Evolutionary conservation across 2,888 invertebrate species (phyloP).

Genomic region (Chrysotoxum bicinctum): DNA sequence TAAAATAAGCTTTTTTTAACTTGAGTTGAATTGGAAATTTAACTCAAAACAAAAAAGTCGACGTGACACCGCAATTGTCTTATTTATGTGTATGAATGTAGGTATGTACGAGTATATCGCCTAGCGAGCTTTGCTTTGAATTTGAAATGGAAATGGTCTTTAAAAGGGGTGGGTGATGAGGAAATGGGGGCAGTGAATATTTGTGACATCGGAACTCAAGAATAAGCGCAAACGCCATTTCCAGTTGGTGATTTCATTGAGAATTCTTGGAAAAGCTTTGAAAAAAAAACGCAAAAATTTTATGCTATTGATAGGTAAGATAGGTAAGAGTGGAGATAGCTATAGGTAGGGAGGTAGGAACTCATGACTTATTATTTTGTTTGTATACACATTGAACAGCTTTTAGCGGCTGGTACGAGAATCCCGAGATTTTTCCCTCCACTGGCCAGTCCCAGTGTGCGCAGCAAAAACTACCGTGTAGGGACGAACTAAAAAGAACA

Average conservation of each 20-base stretch:
- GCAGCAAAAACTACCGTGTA: background rate
- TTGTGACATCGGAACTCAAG: conserved; percentile 67
- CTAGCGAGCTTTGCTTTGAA: background rate
- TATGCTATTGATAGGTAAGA: background rate
- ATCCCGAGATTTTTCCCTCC: background rate
- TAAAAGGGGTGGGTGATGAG: background rate
- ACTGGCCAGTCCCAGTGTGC: background rate
- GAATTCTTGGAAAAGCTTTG: conserved; percentile 68
- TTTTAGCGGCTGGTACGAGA: conserved; percentile 56
- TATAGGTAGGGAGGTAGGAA: background rate
- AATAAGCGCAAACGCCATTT: conserved; percentile 55
- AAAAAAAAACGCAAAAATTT: conserved; percentile 20
- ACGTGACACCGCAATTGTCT: background rate
- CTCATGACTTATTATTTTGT: background rate
- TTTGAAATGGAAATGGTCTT: background rate
- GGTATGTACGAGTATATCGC: no score
- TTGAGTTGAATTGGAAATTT: conserved; percentile 10
- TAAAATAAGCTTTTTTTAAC: conserved; percentile 28
- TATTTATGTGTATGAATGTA: background rate
- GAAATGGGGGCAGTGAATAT: conserved; percentile 43
- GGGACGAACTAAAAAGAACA: background rate
- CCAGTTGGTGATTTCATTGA: conserved; percentile 70
- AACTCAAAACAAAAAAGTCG: background rate
- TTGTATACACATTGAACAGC: background rate
- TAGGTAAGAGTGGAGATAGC: background rate